Evolutionary conservation across 1,140 invertebrate species (phyloP).

Genomic region (Platorchestia sp.): DNA sequence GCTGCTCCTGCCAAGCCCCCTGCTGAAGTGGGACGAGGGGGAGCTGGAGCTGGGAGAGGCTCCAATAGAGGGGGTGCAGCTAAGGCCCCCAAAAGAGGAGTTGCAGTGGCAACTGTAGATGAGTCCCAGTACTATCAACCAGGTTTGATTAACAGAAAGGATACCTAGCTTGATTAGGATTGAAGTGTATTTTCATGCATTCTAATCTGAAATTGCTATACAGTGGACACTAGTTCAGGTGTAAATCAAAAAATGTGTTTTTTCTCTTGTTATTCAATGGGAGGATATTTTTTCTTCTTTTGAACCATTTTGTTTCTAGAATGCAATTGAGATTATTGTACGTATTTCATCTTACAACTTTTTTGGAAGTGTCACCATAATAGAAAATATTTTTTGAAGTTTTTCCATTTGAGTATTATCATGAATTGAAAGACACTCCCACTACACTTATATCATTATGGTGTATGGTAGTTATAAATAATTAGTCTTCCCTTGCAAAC

Average conservation of each 20-base stretch:
- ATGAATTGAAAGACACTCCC: too few relatives aligned
- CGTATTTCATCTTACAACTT: too few relatives aligned
- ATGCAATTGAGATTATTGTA: too few relatives aligned
- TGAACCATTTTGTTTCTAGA: too few relatives aligned
- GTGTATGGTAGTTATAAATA: too few relatives aligned
- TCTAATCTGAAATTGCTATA: background rate
- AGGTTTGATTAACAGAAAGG: background rate
- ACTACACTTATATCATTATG: too few relatives aligned
- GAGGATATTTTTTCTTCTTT: background rate
- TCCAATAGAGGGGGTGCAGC: background rate
- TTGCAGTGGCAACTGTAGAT: constrained; percentile 26
- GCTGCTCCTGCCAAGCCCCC: background rate
- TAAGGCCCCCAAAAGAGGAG: background rate
- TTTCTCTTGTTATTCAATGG: background rate
- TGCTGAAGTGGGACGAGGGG: background rate
- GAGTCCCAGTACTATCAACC: constrained; percentile 24
- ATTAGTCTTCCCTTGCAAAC: too few relatives aligned
- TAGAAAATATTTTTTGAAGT: too few relatives aligned
- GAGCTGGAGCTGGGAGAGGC: background rate
- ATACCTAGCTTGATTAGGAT: background rate
- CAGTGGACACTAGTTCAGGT: background rate
- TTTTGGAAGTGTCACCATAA: too few relatives aligned
- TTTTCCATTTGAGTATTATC: too few relatives aligned
- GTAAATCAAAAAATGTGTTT: background rate
- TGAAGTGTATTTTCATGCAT: background rate